Evolutionary conservation across 2,113 vertebrate species (phyloP).

Genomic region (Pterocles gutturalis): DNA sequence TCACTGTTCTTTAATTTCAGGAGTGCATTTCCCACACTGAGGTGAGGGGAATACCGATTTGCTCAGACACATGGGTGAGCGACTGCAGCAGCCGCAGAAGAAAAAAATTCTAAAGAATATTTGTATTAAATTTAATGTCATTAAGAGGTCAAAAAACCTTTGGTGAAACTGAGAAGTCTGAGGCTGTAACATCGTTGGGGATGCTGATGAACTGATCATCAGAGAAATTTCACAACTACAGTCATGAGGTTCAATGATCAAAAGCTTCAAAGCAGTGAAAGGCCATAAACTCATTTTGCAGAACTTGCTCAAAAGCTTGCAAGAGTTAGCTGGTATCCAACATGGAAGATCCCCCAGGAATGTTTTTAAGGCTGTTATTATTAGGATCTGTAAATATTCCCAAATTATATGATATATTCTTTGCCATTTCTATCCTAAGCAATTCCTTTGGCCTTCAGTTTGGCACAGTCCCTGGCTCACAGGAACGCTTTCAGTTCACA

Average conservation of each 20-base stretch:
- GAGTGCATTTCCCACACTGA: neutral
- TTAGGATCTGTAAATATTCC: neutral
- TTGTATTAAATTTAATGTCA: neutral
- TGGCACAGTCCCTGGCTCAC: neutral
- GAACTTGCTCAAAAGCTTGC: neutral
- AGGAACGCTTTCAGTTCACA: neutral
- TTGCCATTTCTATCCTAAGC: neutral
- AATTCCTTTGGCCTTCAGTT: neutral
- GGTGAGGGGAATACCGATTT: neutral
- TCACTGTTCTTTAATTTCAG: neutral
- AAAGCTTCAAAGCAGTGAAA: neutral
- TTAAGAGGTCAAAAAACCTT: neutral
- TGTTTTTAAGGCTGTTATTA: neutral
- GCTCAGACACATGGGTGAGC: neutral
- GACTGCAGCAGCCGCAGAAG: neutral
- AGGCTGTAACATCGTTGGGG: neutral
- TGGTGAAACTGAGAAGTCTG: neutral
- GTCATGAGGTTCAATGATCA: neutral
- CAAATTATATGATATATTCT: neutral
- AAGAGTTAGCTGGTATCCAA: neutral
- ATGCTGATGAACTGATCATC: neutral
- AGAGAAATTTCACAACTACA: neutral
- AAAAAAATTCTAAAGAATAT: neutral
- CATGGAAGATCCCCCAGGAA: neutral
- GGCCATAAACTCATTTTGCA: neutral